phyloP scores from a whole-genome alignment of 2,113 vertebrate genomes.

The Isichthys henryi region DNA sequence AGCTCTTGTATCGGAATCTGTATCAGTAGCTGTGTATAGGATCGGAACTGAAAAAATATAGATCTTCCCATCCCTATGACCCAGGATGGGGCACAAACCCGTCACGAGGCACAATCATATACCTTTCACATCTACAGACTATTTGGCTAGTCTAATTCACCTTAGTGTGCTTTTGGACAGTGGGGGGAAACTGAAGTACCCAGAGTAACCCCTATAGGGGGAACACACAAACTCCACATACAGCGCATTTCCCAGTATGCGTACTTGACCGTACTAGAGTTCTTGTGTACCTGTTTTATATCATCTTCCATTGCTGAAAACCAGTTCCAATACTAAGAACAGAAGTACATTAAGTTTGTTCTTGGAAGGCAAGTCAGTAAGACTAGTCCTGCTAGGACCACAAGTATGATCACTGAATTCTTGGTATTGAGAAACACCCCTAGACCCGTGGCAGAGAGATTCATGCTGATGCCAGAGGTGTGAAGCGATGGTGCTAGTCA shows the following conservation, averaged over 20 bases:
- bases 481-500: background rate
- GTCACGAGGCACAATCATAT: background rate
- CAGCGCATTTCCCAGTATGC: background rate
- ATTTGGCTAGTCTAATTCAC: background rate
- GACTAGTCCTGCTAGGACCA: no score
- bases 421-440: background rate
- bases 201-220: background rate
- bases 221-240: background rate
- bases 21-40: no score
- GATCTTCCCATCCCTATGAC: no score
- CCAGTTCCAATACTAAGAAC: background rate
- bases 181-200: background rate
- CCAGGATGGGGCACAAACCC: no score
- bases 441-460: background rate
- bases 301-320: background rate
- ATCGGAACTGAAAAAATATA: no score
- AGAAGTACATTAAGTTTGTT: background rate
- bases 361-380: no score
- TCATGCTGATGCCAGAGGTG: background rate
- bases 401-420: background rate
- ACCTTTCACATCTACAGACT: background rate
- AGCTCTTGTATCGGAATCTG: no score
- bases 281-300: background rate
- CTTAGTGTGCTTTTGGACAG: background rate
- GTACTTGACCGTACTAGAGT: background rate